A percentile compares a stretch with the other conserved stretches of the same genome.
phyloP scores from a whole-genome alignment of 2,888 invertebrate genomes.

The Litoditis marina region DNA sequence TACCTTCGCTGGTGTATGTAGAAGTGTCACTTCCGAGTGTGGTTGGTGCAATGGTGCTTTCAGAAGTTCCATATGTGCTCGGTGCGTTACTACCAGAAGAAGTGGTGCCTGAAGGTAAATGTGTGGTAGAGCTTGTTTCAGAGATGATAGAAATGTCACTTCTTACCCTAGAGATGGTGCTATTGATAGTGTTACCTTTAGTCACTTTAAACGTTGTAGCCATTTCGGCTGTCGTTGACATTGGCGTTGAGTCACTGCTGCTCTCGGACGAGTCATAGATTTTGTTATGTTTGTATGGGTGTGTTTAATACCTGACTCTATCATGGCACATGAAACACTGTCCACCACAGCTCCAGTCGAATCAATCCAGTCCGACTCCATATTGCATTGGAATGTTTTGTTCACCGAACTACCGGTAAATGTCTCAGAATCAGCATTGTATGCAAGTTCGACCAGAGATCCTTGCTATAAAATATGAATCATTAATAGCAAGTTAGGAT shows the following conservation, averaged over 20 bases:
- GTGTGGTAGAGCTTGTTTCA: too few species aligned
- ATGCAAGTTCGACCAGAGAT: slow-evolving; percentile 20
- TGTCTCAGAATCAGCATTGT: slow-evolving; percentile 12
- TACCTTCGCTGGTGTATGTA: too few species aligned
- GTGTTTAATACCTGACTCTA: too few species aligned
- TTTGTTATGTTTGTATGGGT: background rate
- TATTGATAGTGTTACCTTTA: background rate
- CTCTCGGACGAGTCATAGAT: background rate
- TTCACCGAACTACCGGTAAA: slow-evolving; percentile 21
- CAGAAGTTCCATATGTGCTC: background rate
- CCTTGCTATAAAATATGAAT: slow-evolving; percentile 15
- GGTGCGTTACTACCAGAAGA: background rate
- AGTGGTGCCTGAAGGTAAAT: too few species aligned
- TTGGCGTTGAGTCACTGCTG: background rate
- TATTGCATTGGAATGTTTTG: slow-evolving; percentile 31
- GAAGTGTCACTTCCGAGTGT: too few species aligned
- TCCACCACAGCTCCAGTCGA: slow-evolving; percentile 18
- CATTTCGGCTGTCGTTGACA: background rate
- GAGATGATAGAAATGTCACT: background rate
- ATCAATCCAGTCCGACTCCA: slow-evolving; percentile 31
- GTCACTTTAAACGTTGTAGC: background rate
- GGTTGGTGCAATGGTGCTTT: background rate
- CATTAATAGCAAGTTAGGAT: too few species aligned
- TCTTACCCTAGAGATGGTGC: background rate
- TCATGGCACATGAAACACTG: slow-evolving; percentile 36